Evolutionary conservation across 2,888 invertebrate species (phyloP).

Genomic region (Ceramica pisi): DNA sequence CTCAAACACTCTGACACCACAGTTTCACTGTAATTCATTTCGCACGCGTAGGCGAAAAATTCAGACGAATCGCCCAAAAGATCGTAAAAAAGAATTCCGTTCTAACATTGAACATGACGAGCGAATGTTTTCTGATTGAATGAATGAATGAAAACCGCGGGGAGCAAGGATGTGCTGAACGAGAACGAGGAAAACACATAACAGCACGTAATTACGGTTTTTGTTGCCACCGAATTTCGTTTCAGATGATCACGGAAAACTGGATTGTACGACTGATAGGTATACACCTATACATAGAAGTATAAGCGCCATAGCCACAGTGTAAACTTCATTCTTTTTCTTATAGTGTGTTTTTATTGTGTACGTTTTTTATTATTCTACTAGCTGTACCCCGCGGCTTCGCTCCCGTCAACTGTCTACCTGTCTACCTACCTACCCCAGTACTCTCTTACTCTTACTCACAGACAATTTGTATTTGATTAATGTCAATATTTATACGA

Average conservation of each 20-base stretch:
- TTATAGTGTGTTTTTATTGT: too few relatives aligned
- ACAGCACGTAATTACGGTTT: constrained; percentile 65
- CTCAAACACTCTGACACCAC: constrained; percentile 36
- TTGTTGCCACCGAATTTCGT: constrained; percentile 56
- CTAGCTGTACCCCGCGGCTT: too few relatives aligned
- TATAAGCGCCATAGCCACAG: too few relatives aligned
- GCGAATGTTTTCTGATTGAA: constrained; percentile 65
- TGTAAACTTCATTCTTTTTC: too few relatives aligned
- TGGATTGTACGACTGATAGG: constrained; percentile 19
- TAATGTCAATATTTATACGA: too few relatives aligned
- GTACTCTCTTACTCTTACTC: too few relatives aligned
- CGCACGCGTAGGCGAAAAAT: constrained; percentile 34
- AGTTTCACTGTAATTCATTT: constrained; percentile 49
- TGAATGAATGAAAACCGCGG: constrained; percentile 64
- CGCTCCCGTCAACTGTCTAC: too few relatives aligned
- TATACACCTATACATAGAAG: background rate
- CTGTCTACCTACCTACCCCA: too few relatives aligned
- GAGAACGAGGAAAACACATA: constrained; percentile 62
- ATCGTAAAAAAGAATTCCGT: constrained; percentile 57
- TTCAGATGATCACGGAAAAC: constrained; percentile 35
- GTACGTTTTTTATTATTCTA: too few relatives aligned
- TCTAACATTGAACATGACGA: constrained; percentile 59
- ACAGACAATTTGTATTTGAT: too few relatives aligned
- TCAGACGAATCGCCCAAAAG: constrained; percentile 40
- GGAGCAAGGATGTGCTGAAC: constrained; percentile 47